Conservation (phyloP, 2,888 invertebrate species). For the Galerucella pusilla region DNA sequence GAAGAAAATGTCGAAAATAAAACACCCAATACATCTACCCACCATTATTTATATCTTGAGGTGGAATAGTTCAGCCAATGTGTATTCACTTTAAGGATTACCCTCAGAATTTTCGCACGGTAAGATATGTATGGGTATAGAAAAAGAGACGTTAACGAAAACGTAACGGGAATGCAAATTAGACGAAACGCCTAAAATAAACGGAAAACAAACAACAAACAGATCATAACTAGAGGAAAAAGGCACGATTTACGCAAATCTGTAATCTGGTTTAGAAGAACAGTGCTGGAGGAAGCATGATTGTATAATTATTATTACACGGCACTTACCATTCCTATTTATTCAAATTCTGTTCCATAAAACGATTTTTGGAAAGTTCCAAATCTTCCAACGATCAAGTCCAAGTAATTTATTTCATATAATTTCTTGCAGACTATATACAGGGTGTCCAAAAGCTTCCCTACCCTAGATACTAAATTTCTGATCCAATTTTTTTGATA, state of each 20-base stretch:
- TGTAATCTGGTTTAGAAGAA: constrained; percentile 49
- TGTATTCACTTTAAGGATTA: constrained; percentile 6
- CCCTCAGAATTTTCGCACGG: constrained; percentile 26
- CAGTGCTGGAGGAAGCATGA: constrained; percentile 21
- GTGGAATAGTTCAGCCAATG: constrained; percentile 14
- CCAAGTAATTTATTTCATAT: not conserved
- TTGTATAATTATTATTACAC: constrained; percentile 17
- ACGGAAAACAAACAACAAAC: constrained; percentile 48
- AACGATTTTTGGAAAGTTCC: not conserved
- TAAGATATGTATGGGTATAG: constrained; percentile 18
- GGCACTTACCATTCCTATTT: not conserved
- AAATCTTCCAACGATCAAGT: not conserved
- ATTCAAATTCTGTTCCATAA: not conserved
- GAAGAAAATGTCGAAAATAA: too few relatives aligned
- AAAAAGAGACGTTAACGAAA: constrained; percentile 20
- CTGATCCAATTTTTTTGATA: too few relatives aligned
- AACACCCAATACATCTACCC: too few relatives aligned
- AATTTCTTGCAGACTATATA: too few relatives aligned
- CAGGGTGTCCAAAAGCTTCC: too few relatives aligned
- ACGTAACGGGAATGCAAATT: constrained; percentile 45
- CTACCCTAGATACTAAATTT: too few relatives aligned
- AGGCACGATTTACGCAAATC: constrained; percentile 53
- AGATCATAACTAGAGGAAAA: constrained; percentile 50
- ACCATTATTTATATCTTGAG: too few relatives aligned
- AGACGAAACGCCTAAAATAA: constrained; percentile 50